Percentiles rank a stretch among this genome's conserved stretches.
These are phyloP conservation scores for Echiichthys vipera DNA, from an alignment of 2,797 vertebrate genomes.

Conservation along the genomic window DNA sequence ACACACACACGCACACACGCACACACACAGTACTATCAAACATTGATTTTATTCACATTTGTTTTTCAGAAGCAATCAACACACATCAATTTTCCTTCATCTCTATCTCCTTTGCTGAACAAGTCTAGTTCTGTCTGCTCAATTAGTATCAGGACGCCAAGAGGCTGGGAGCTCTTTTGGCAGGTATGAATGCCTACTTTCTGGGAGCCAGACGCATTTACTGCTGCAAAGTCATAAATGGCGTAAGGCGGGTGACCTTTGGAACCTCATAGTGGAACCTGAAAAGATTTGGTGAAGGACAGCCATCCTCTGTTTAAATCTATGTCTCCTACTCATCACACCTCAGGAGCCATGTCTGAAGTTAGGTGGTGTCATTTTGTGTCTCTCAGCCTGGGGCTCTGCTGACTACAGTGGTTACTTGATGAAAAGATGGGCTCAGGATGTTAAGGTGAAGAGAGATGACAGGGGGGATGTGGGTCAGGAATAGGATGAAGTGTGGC, in stretches of 20 bases:
- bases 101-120: not conserved
- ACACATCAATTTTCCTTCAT: not conserved
- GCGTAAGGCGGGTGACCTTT: slow-evolving; percentile 36
- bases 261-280: slow-evolving; percentile 44
- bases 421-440: slow-evolving; percentile 43
- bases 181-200: slow-evolving; percentile 22
- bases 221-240: slow-evolving; percentile 25
- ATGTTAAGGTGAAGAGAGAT: slow-evolving; percentile 47
- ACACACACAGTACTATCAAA: no score
- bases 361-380: slow-evolving; percentile 24
- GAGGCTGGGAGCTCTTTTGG: slow-evolving; percentile 8
- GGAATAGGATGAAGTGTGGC: slow-evolving; percentile 43
- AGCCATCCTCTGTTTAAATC: slow-evolving; percentile 48
- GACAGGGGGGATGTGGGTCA: slow-evolving; percentile 61
- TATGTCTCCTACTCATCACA: slow-evolving; percentile 44
- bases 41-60: not conserved
- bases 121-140: slow-evolving; percentile 6
- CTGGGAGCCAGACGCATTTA: slow-evolving; percentile 37
- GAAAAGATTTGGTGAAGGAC: slow-evolving; percentile 53
- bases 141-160: not conserved
- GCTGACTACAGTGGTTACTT: slow-evolving; percentile 35
- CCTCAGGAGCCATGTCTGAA: slow-evolving; percentile 38
- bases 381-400: slow-evolving; percentile 27
- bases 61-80: not conserved
- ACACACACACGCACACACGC: no score